Base-by-base conservation (phyloP, 2,113 vertebrate species). In the Percopsis transmontana region DNA sequence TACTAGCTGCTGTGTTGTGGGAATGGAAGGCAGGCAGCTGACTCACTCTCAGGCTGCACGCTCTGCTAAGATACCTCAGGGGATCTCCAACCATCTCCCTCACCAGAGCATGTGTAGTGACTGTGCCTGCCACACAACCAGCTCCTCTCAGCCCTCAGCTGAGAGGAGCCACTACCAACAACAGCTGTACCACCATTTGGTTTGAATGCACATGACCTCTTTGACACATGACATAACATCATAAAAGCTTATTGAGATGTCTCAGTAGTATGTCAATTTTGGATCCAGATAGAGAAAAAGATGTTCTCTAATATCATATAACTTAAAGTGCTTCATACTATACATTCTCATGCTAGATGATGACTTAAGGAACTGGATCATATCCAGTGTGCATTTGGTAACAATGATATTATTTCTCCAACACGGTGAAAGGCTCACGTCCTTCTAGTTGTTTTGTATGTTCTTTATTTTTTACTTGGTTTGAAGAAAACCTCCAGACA, bases 1-100 rank as follows among this genome's bases (percentile, higher is more conserved):
- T 78, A 66, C 73, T 80, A 42, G 51, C 76, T 87, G 79, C 80
- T 79, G 71, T 75, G 80, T 70, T 82, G 77, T 81, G 78, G 76
- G 83, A 84, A 68, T 64, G 74, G 82, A 81, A 83, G 72, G 83
- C 79, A 77, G 75, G 79, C 73, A 80, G 80, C 81, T 84, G 86
- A 89, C 86, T 87, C 86, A 87, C 76, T 18, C 61, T 64, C 66
- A 67, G 72, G 72, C 72, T 85, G 69, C 73, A 59, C 60, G 77
- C 64, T 80, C 71, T 72, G 76, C 72, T 79, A 72, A 76, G 73
- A 65, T 62, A 70, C 76, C 81, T 80, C 82, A 56, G 68, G 85
- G 86, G 80, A 84, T 50, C 61, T 68, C 79, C 72, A 45, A 13
- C 62, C 14, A 62, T 74, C 80, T 77, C 69, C 83, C 74, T 74